Evolutionary conservation across 2,113 vertebrate genomes (phyloP), one percentile per base, ranked within the genome.

Genomic region (Axis porcinus): DNA sequence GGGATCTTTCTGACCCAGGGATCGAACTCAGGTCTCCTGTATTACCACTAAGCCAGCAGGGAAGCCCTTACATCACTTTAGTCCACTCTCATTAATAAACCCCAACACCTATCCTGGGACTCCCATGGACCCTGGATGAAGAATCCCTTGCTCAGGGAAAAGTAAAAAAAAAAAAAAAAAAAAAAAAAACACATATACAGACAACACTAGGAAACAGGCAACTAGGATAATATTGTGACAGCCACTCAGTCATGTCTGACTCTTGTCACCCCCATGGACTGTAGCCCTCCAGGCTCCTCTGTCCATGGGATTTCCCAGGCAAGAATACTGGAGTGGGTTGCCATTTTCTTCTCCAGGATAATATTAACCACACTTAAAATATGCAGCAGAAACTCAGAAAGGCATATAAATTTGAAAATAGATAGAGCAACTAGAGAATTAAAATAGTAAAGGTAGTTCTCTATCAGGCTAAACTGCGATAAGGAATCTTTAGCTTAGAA

Each of bases 391-490:
- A 89, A 85, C 45, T 92, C 67, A 74, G 60, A 55, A 40, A 95
- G 30, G 30, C 30, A 40, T 57, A 54, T 27, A 15, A 60, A 55
- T 91, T 95, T 14, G 25, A 58, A 89, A 89, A 55, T 92, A n/a
- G 58, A 50, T 43, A 83, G 52, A 60, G 27, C 23, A 43, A 83
- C 70, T 36, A 64, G 86, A 64, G 14, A 86, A 52, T 91, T 87
- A 82, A 94, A 94, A 74, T 28, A 85, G 52, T 86, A 86, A 47
- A 86, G 70, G 23, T 43, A 27, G 54, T 70, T 87, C 86, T 55
- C 74, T 28, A 21, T 55, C 28, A 88, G 52, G 62, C 85, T 81
- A 89, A 92, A 94, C 78, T 74, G 28, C 16, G 15, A 64, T 60
- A 10, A 89, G 55, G 58, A 86, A 27, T 23, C 33, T 78, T 87